Evolutionary conservation across 2,888 invertebrate species (phyloP).

Genomic region (Ypsolopha sequella): DNA sequence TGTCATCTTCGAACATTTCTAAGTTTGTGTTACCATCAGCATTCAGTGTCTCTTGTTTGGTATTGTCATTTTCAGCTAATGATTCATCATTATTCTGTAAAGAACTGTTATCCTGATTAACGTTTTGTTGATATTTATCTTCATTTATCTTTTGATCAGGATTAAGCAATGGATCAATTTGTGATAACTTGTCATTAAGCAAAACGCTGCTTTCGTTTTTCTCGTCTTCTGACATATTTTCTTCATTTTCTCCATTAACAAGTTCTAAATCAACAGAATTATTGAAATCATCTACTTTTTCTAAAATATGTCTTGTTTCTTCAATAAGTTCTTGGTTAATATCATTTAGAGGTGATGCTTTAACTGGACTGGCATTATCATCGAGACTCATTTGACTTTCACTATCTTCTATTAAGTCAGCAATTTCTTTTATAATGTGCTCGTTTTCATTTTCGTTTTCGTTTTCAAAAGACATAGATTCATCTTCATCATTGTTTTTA

Average conservation of each 20-base stretch:
- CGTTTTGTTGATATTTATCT: background rate
- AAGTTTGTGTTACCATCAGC: background rate
- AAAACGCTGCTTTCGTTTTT: background rate
- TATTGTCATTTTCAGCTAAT: background rate
- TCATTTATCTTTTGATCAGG: background rate
- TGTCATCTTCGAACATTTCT: background rate
- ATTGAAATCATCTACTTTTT: slow-evolving; percentile 4
- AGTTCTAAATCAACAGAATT: slow-evolving; percentile 2
- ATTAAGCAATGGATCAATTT: background rate
- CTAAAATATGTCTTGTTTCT: slow-evolving; percentile 1
- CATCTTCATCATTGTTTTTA: background rate
- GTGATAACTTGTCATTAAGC: background rate
- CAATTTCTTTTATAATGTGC: slow-evolving; percentile 10
- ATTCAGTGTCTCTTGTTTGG: background rate
- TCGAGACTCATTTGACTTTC: background rate
- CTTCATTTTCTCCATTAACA: slow-evolving; percentile 12
- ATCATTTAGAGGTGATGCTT: slow-evolving; percentile 4
- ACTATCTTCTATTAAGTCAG: slow-evolving; percentile 1
- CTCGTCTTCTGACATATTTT: slow-evolving; percentile 11
- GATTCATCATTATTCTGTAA: background rate
- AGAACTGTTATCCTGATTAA: background rate
- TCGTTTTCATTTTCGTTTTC: background rate
- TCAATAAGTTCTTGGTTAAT: slow-evolving; percentile 8
- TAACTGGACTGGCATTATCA: slow-evolving; percentile 10
- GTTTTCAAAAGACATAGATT: too few relatives aligned